Evolutionary conservation across 2,888 invertebrate genomes (phyloP), one percentile per base, ranked within the genome.

Genomic region (Pollenia amentaria): DNA sequence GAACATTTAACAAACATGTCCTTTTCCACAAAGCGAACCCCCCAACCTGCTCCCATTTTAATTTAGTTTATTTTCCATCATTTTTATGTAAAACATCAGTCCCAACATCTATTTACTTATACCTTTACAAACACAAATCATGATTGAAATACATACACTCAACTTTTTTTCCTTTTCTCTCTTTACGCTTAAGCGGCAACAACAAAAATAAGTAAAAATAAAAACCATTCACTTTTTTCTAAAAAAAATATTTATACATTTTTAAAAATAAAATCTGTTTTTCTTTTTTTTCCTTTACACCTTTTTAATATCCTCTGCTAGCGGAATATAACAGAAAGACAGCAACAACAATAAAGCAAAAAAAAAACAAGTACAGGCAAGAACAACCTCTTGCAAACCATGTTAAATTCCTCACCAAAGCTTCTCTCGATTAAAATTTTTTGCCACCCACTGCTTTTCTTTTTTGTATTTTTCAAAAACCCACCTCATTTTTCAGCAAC

Each of bases 21-120:
- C 75, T 67, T 57, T 75, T n/a, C 10, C 38, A 38, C 38, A 16
- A 38, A 29, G 29, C 29, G 6, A 29, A 29, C 29, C 29, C 4
- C 6, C 18, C 53, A 29, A 51, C 53, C 16, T 42, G 70, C 14
- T 51, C 62, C 21, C 67, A 67, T 65, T 78, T 73, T 40, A 70
- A 70, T 64, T 44, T 77, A 9, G 40, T 67, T n/a, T 46, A 53
- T 53, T 51, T 78, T 57, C 16, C 83, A 77, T 83, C 70, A 77
- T 77, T 64, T 83, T 77, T 72, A 77, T 83, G 77, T 83, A 83
- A 77, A 77, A 64, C 83, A 77, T 55, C 76, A 83, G 16, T 40
- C 48, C 38, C 21, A 77, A 70, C 55, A 77, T 81, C 57, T 72
- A 55, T 46, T 14, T 40, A 10, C 16, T 38, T 53, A 76, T 38